A percentile compares a stretch with the other conserved stretches of the same genome.
These are phyloP conservation scores for Cettia cetti DNA, from an alignment of 2,113 vertebrate genomes.

Conservation along the genomic window DNA sequence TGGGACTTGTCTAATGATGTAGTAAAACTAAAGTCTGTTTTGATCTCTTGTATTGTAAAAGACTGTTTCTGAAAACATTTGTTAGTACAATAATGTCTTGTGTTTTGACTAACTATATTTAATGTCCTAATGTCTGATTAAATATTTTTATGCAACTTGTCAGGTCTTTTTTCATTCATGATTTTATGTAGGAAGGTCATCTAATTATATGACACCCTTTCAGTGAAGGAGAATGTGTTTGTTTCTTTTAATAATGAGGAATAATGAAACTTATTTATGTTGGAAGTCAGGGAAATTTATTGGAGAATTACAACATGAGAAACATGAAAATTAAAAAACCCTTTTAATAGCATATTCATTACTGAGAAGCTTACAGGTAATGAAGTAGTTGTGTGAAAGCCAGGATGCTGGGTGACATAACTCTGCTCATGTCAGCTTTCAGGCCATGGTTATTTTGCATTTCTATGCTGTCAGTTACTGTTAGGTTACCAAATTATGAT, in stretches of 20 bases:
- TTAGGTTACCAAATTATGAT: conserved; percentile 47
- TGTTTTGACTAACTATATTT: conserved; percentile 45
- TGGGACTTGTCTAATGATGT: conserved; percentile 42
- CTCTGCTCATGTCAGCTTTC: conserved; percentile 18
- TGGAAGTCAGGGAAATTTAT: conserved; percentile 71
- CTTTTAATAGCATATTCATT: conserved; percentile 68
- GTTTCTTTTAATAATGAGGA: conserved; percentile 72
- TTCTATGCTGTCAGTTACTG: conserved; percentile 54
- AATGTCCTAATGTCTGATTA: conserved; percentile 57
- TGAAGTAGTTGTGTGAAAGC: conserved; percentile 47
- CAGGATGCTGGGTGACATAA: conserved; percentile 1
- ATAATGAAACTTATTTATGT: conserved; percentile 76
- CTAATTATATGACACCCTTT: conserved; percentile 65
- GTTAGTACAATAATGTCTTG: conserved; percentile 25
- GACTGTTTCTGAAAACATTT: conserved; percentile 35
- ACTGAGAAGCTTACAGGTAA: conserved; percentile 50
- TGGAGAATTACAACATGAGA: conserved; percentile 63
- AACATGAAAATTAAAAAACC: conserved; percentile 65
- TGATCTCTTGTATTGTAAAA: conserved; percentile 40
- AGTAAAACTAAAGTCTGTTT: conserved; percentile 61
- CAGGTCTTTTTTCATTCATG: conserved; percentile 61
- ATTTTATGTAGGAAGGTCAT: conserved; percentile 65
- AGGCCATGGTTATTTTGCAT: neutral
- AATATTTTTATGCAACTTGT: conserved; percentile 57
- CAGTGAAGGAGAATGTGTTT: conserved; percentile 59